phyloP scores from a whole-genome alignment of 2,888 invertebrate species.

The Bombylius major region DNA sequence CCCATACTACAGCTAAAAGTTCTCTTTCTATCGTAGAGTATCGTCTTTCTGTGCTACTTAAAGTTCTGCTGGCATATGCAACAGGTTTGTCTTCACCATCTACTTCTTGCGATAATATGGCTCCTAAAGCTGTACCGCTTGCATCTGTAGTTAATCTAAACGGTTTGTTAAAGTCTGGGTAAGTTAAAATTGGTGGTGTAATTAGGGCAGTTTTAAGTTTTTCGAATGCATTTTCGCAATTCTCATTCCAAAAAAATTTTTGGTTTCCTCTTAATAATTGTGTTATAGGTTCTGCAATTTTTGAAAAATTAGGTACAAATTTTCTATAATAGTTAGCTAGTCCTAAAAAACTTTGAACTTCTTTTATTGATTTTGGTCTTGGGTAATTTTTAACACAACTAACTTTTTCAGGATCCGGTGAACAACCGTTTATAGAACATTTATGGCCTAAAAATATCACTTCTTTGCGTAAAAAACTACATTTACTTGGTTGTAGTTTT shows the following conservation, averaged over 20 bases:
- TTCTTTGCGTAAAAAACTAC: slow-evolving; percentile 16
- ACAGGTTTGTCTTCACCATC: too few species aligned
- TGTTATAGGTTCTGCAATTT: slow-evolving; percentile 1
- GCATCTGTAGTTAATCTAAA: slow-evolving; percentile 23
- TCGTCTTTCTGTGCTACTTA: too few species aligned
- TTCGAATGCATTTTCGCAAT: slow-evolving; percentile 15
- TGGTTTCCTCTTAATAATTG: not conserved
- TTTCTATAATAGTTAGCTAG: slow-evolving; percentile 6
- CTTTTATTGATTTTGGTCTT: too few species aligned
- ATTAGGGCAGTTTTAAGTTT: not conserved
- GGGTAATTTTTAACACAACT: too few species aligned
- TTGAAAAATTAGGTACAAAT: slow-evolving; percentile 6
- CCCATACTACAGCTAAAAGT: too few species aligned
- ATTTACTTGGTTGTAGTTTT: slow-evolving; percentile 18
- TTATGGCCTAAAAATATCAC: slow-evolving; percentile 16
- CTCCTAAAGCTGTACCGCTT: too few species aligned
- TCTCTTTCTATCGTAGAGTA: too few species aligned
- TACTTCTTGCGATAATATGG: too few species aligned
- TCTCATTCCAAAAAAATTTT: not conserved
- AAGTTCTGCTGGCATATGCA: too few species aligned
- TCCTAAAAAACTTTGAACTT: slow-evolving; percentile 3
- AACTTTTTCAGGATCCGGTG: slow-evolving; percentile 16
- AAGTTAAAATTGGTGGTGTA: not conserved
- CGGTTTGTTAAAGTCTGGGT: not conserved
- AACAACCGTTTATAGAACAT: slow-evolving; percentile 20